A percentile compares a stretch with the other conserved stretches of the same genome.
These are phyloP conservation scores for Lutraria lutraria DNA, from an alignment of 2,888 invertebrate species.

Conservation along the genomic window DNA sequence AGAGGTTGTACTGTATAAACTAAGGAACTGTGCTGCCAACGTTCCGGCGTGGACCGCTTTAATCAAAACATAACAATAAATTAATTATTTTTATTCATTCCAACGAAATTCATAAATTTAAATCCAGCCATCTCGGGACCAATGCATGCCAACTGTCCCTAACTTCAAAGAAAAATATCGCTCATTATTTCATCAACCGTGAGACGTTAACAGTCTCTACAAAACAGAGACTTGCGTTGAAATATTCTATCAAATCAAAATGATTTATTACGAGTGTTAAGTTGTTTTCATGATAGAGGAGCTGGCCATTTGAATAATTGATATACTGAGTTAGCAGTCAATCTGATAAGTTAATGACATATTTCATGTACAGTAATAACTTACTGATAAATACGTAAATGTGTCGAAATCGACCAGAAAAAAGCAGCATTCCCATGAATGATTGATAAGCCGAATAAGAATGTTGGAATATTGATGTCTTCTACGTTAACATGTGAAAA, in stretches of 20 bases:
- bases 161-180: not conserved
- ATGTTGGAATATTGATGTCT: not conserved
- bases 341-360: not conserved
- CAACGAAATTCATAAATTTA: too few relatives aligned
- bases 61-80: too few relatives aligned
- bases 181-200: not conserved
- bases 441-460: not conserved
- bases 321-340: not conserved
- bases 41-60: too few relatives aligned
- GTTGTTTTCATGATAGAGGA: not conserved
- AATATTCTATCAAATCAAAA: not conserved
- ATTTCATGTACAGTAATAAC: slow-evolving; percentile 5
- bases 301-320: slow-evolving; percentile 11
- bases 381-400: slow-evolving; percentile 5
- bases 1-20: too few relatives aligned
- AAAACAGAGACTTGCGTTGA: not conserved
- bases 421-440: not conserved
- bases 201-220: not conserved
- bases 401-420: not conserved
- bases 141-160: not conserved
- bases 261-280: not conserved
- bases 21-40: too few relatives aligned
- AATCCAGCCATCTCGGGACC: too few relatives aligned
- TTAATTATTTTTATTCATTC: too few relatives aligned
- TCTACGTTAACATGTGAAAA: not conserved